A percentile compares a stretch with the other conserved stretches of the same genome.
These are phyloP conservation scores for Melanocharis versteri DNA, from an alignment of 2,113 vertebrate species.

Conservation along the genomic window DNA sequence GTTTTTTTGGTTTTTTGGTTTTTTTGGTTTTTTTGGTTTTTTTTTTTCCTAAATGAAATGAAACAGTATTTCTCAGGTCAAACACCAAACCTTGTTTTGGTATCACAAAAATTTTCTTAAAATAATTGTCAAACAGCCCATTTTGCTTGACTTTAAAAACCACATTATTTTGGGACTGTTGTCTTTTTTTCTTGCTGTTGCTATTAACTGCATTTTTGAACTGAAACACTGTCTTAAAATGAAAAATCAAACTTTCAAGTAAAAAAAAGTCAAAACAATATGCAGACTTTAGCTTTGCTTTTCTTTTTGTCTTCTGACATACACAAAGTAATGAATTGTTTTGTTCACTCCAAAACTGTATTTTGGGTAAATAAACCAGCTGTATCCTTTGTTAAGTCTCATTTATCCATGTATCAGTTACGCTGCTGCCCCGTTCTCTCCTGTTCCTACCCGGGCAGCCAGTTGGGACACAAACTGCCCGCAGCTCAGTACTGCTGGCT, in stretches of 20 bases:
- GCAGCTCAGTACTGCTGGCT: not conserved
- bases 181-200: not conserved
- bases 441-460: not conserved
- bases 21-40: accelerated
- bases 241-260: not conserved
- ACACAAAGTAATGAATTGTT: not conserved
- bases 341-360: not conserved
- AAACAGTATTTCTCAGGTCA: not conserved
- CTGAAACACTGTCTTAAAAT: not conserved
- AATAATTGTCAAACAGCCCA: not conserved
- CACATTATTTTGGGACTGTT: not conserved
- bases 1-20: no score
- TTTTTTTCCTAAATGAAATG: not conserved
- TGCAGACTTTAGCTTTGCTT: not conserved
- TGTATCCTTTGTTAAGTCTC: not conserved
- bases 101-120: not conserved
- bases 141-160: not conserved
- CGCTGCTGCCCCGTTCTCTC: not conserved
- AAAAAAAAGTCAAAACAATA: not conserved
- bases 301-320: not conserved
- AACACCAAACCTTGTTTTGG: not conserved
- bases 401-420: not conserved
- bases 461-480: not conserved
- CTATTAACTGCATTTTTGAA: not conserved
- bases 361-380: not conserved